phyloP scores from a whole-genome alignment of 1,140 invertebrate genomes.

The Laodelphax striatellus region DNA sequence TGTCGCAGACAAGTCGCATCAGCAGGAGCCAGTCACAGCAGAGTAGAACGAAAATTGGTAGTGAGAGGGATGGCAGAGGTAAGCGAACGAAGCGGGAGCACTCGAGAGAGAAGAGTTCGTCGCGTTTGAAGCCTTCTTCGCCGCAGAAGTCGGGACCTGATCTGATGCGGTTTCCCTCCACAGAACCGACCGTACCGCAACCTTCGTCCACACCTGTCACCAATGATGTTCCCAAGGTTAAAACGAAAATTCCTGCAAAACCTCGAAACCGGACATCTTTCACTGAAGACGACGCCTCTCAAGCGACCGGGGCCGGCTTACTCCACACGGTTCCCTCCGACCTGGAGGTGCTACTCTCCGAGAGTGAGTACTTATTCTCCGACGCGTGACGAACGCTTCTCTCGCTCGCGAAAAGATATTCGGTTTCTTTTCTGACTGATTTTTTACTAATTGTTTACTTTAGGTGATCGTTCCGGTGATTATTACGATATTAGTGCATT shows the following conservation, averaged over 20 bases:
- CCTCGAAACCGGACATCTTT: not conserved
- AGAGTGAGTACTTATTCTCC: slow-evolving; percentile 46
- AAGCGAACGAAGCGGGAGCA: not conserved
- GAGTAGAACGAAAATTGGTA: not conserved
- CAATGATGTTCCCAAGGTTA: not conserved
- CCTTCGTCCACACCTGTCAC: slow-evolving; percentile 19
- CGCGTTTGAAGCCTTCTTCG: not conserved
- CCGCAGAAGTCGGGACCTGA: slow-evolving; percentile 3
- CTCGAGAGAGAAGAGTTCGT: not conserved
- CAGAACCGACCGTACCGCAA: slow-evolving; percentile 11
- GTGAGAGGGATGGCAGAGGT: not conserved
- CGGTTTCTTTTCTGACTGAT: too few species aligned
- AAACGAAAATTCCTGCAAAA: too few species aligned
- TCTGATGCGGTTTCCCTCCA: slow-evolving; percentile 13
- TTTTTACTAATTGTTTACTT: too few species aligned
- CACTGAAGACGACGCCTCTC: not conserved
- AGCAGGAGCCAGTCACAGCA: not conserved
- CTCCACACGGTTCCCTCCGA: slow-evolving; percentile 48
- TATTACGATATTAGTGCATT: too few species aligned
- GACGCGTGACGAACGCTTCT: slow-evolving; percentile 35
- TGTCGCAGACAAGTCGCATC: not conserved
- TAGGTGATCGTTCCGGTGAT: too few species aligned
- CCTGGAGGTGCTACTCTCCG: slow-evolving; percentile 46
- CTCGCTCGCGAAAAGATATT: too few species aligned
- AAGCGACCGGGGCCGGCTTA: too few species aligned